These are phyloP conservation scores for Silvanus unidentatus DNA, from an alignment of 2,888 invertebrate species.

Conservation along the genomic window DNA sequence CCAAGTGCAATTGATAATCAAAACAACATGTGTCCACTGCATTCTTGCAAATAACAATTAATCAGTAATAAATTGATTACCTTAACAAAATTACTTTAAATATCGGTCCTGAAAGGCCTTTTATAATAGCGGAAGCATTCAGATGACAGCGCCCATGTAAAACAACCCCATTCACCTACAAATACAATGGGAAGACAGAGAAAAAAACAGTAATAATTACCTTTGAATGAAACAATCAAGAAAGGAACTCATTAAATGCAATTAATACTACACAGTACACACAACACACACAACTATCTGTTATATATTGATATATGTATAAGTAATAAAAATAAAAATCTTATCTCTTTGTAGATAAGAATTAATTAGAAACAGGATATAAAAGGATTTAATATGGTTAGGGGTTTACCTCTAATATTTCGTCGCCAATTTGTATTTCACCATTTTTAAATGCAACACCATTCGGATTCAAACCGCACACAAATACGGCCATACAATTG, in stretches of 20 bases:
- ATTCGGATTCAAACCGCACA: conserved; percentile 89
- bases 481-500: conserved; percentile 91
- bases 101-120: conserved; percentile 73
- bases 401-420: conserved; percentile 81
- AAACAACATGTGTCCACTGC: too few relatives aligned
- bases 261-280: too few relatives aligned
- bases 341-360: too few relatives aligned
- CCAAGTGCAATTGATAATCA: too few relatives aligned
- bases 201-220: conserved; percentile 33
- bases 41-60: conserved; percentile 14
- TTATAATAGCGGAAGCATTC: conserved; percentile 94
- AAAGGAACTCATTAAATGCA: conserved; percentile 30
- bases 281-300: too few relatives aligned
- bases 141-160: conserved; percentile 92
- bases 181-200: conserved; percentile 26
- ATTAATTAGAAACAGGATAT: background rate
- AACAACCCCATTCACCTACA: conserved; percentile 88
- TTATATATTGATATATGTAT: too few relatives aligned
- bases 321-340: too few relatives aligned
- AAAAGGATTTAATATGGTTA: background rate
- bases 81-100: conserved; percentile 83
- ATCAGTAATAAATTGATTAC: conserved; percentile 49
- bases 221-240: conserved; percentile 32
- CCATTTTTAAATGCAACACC: conserved; percentile 71
- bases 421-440: conserved; percentile 85